Conservation (phyloP, 2,797 vertebrate species). For the Toxotes lorentzi region DNA sequence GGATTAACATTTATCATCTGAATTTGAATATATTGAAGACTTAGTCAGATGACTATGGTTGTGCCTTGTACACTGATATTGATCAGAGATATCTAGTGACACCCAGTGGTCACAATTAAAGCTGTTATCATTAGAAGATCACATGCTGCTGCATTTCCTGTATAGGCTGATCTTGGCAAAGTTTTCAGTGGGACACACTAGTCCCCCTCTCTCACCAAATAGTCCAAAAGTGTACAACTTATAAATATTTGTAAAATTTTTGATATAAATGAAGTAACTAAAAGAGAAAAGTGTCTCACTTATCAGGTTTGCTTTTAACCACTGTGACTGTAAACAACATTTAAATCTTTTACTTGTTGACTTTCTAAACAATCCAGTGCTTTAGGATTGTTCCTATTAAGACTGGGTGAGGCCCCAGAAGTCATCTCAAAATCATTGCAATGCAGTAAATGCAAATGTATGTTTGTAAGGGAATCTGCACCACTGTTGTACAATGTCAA, state of each 20-base stretch:
- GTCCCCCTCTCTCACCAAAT: not conserved
- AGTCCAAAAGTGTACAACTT: not conserved
- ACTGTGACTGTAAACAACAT: not conserved
- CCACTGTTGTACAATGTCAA: not conserved
- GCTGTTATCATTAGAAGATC: conserved; percentile 64
- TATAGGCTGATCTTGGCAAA: not conserved
- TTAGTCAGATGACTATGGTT: conserved; percentile 42
- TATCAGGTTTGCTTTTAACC: not conserved
- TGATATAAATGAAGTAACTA: not conserved
- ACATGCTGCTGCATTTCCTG: not conserved
- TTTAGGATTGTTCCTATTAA: not conserved
- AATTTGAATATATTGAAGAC: conserved; percentile 64
- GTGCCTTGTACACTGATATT: conserved; percentile 71
- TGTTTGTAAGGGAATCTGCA: not conserved
- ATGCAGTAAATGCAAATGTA: not conserved
- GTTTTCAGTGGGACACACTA: conserved; percentile 3
- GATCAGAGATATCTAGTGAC: conserved; percentile 84
- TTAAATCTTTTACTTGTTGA: not conserved
- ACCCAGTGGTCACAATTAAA: conserved; percentile 80
- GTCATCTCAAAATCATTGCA: not conserved
- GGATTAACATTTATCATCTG: conserved; percentile 47
- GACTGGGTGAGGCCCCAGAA: not conserved
- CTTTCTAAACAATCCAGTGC: not conserved
- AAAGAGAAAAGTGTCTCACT: not conserved
- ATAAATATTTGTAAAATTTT: not conserved